phyloP scores from a whole-genome alignment of 2,113 vertebrate genomes.

The Climacteris rufus region DNA sequence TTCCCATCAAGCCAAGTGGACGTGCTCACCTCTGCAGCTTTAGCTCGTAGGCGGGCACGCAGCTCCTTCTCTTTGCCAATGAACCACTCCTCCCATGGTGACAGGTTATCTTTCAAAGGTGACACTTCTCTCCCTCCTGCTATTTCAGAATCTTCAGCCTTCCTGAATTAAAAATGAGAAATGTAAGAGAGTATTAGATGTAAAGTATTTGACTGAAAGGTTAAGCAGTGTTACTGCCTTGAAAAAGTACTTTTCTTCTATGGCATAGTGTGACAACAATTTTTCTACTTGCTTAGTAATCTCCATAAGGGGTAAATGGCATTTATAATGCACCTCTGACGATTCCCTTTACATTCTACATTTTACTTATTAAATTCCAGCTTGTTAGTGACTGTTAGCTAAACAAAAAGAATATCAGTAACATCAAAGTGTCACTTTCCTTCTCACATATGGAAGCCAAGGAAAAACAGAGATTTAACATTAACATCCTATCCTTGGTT shows the following conservation, averaged over 20 bases:
- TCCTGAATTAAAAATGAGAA: neutral
- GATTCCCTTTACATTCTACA: accelerated
- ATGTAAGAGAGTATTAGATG: neutral
- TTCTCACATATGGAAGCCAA: neutral
- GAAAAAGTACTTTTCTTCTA: neutral
- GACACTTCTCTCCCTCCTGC: neutral
- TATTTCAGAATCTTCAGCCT: neutral
- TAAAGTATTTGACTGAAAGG: neutral
- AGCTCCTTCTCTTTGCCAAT: conserved; percentile 88
- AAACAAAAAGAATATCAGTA: neutral
- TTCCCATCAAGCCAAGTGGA: neutral
- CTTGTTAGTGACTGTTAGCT: neutral
- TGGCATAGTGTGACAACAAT: neutral
- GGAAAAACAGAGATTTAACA: neutral
- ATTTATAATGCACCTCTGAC: neutral
- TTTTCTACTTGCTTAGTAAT: neutral
- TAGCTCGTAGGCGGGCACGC: conserved; percentile 76
- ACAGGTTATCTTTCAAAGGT: conserved; percentile 63
- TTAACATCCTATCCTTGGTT: neutral
- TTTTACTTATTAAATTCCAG: neutral
- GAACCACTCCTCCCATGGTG: conserved; percentile 91
- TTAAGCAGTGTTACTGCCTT: neutral
- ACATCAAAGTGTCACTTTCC: neutral
- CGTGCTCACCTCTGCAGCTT: conserved; percentile 77
- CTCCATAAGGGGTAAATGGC: neutral